phyloP scores from a whole-genome alignment of 2,888 invertebrate species.

The Eristalinus aeneus region DNA sequence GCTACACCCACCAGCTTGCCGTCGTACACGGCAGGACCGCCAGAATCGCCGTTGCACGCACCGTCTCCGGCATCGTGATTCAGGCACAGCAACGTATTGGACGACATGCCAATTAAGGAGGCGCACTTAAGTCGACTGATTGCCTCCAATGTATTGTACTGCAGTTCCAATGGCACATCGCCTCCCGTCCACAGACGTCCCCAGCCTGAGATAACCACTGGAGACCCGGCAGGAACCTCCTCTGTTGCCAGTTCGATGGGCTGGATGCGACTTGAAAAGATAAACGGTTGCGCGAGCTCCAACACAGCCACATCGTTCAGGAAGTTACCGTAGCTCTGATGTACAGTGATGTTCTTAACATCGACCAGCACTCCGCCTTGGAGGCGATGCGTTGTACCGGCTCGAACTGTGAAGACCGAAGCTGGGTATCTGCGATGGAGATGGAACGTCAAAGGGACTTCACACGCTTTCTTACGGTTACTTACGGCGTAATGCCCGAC shows the following conservation, averaged over 20 bases:
- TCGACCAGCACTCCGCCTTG: slow-evolving; percentile 75
- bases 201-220: slow-evolving; percentile 76
- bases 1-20: slow-evolving; percentile 77
- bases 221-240: slow-evolving; percentile 72
- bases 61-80: slow-evolving; percentile 73
- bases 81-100: slow-evolving; percentile 76
- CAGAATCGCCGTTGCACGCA: slow-evolving; percentile 77
- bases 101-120: slow-evolving; percentile 66
- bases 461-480: background rate
- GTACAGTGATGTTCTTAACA: slow-evolving; percentile 74
- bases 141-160: slow-evolving; percentile 73
- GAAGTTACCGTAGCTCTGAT: slow-evolving; percentile 74
- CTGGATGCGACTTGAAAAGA: slow-evolving; percentile 72
- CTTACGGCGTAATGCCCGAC: slow-evolving; percentile 23
- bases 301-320: slow-evolving; percentile 76
- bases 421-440: slow-evolving; percentile 73
- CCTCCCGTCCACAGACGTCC: slow-evolving; percentile 73
- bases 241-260: slow-evolving; percentile 73
- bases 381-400: slow-evolving; percentile 77
- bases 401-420: slow-evolving; percentile 74
- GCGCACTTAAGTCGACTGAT: slow-evolving; percentile 73
- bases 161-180: slow-evolving; percentile 72
- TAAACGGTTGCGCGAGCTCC: slow-evolving; percentile 74
- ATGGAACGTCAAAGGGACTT: background rate
- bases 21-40: slow-evolving; percentile 77